These are phyloP conservation scores for Numenius arquata DNA, from an alignment of 2,113 vertebrate species.

Conservation along the genomic window DNA sequence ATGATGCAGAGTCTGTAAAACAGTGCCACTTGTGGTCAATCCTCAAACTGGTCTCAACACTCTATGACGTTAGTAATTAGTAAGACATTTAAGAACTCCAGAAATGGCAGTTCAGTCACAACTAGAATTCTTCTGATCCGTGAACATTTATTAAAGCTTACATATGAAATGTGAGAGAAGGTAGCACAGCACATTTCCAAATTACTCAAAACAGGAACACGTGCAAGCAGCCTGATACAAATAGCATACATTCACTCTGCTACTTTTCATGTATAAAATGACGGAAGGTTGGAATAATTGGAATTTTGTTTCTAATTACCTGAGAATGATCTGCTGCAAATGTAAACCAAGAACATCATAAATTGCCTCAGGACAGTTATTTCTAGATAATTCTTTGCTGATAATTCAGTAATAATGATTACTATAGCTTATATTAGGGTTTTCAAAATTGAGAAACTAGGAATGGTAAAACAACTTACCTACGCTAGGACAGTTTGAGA, in stretches of 20 bases:
- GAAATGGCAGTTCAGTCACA: not conserved
- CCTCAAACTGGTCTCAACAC: not conserved
- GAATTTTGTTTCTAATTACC: not conserved
- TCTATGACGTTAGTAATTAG: not conserved
- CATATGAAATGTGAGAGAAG: not conserved
- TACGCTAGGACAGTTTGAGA: not conserved
- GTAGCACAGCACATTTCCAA: not conserved
- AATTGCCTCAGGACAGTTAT: not conserved
- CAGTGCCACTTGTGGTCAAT: not conserved
- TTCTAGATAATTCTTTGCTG: not conserved
- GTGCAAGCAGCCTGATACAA: not conserved
- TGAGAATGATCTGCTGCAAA: not conserved
- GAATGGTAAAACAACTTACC: not conserved
- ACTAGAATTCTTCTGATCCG: not conserved
- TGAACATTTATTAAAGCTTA: not conserved
- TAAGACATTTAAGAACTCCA: not conserved
- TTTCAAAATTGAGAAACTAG: not conserved
- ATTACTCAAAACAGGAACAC: not conserved
- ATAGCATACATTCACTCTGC: not conserved
- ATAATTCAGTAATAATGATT: not conserved
- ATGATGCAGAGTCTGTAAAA: not conserved
- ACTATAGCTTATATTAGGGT: not conserved
- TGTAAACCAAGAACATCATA: not conserved
- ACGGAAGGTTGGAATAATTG: not conserved
- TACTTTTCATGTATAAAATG: not conserved